Evolutionary conservation across 2,113 vertebrate genomes (phyloP).

Genomic region (pig (Sus scrofa)): T2T-Sscrofa CM000818.6:66188501-66189000

Average conservation of each 20-base stretch:
- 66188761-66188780: neutral
- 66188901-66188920: neutral
- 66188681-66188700: neutral
- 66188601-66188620: neutral
- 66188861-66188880: neutral
- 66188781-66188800: neutral
- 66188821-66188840: neutral
- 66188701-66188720: neutral
- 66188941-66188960: neutral
- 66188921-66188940: neutral
- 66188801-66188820: neutral
- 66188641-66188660: neutral
- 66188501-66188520: neutral
- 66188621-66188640: neutral
- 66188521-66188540: neutral
- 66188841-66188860: neutral
- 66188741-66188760: neutral
- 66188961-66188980: conserved; percentile 43
- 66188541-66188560: neutral
- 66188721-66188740: neutral
- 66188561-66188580: neutral
- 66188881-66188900: neutral
- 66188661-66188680: fast-evolving
- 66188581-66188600: neutral
- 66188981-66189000: neutral